Evolutionary conservation across 2,797 vertebrate species (phyloP).

Genomic region (Acridotheres tristis): DNA sequence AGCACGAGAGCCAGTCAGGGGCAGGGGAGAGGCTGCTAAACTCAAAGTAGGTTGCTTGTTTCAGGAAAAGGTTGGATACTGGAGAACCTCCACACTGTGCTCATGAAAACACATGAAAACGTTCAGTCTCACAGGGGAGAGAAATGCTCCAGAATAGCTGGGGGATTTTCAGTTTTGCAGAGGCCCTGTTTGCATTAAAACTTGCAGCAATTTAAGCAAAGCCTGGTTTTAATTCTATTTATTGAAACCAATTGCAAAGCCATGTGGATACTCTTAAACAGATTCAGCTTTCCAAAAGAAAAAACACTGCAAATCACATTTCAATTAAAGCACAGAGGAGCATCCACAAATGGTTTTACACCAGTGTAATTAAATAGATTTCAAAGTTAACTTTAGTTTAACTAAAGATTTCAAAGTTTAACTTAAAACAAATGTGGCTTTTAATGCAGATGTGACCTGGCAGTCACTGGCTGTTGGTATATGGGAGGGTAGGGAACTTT

Average conservation of each 20-base stretch:
- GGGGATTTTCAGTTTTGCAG: background rate
- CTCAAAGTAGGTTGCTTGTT: conserved; percentile 44
- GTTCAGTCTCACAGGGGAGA: background rate
- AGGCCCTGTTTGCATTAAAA: background rate
- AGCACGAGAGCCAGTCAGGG: conserved; percentile 59
- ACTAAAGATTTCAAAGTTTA: background rate
- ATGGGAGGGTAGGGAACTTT: background rate
- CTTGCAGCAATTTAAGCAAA: background rate
- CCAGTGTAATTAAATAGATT: background rate
- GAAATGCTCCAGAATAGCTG: background rate
- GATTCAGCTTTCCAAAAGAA: background rate
- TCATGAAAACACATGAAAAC: background rate
- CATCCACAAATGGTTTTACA: background rate
- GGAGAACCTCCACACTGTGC: background rate
- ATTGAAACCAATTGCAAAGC: background rate
- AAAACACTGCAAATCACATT: background rate
- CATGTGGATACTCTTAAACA: background rate
- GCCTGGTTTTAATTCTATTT: conserved; percentile 4
- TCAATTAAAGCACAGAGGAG: background rate
- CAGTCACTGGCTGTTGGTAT: background rate
- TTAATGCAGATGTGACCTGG: background rate
- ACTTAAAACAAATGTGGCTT: background rate
- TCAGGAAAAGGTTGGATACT: conserved; percentile 40
- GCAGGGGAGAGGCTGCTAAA: conserved; percentile 57
- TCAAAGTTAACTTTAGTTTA: background rate